Base-by-base conservation (phyloP, 1,140 invertebrate genomes). In the Geopemphigus sp. region DNA sequence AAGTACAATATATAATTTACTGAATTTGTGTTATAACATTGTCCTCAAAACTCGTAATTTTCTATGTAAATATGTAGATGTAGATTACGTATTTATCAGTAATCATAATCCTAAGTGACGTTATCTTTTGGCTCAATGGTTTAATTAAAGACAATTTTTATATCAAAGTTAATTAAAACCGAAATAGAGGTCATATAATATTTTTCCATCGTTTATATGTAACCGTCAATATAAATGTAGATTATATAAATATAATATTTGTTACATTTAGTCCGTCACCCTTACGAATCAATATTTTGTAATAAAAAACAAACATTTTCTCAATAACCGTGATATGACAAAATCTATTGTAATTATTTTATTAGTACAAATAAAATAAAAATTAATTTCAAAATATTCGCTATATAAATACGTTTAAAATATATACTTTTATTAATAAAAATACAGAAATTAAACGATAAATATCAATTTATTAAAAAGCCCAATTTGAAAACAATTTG, bases 101-200 rank as follows among this genome's bases (percentile, higher is more conserved):
- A 12, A 72, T 14, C 0, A 29, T n/a, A 15, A 19, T 54, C 68
- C 8, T 72, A 29, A 26, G 24, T 53, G 19, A 54, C 11, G 50
- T 54, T 72, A 54, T 54, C 4, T 54, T 29, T 53, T 19, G 17
- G 24, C 8, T 54, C 26, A n/a, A 72, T 14, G 17, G 19, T 54
- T 72, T 19, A 12, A 72, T 72, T 54, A 53, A 50, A 72, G 50
- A 53, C 17, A 72, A 72, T 72, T 54, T 54, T 72, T 10, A 54
- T 72, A 12, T 72, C 17, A 53, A 26, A 50, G 19, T 70, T 19
- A n/a, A 68, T n/a, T 53, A 19, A 53, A 29, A 19, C 6, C 19
- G 8, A 72, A 29, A 29, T 54, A 14, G 3, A 11, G 17, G 68
- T 54, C 17, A 70, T 53, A 50, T 1, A n/a, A n/a, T n/a, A n/a